phyloP scores from a whole-genome alignment of 2,113 vertebrate species.

The Eubucco bourcierii region DNA sequence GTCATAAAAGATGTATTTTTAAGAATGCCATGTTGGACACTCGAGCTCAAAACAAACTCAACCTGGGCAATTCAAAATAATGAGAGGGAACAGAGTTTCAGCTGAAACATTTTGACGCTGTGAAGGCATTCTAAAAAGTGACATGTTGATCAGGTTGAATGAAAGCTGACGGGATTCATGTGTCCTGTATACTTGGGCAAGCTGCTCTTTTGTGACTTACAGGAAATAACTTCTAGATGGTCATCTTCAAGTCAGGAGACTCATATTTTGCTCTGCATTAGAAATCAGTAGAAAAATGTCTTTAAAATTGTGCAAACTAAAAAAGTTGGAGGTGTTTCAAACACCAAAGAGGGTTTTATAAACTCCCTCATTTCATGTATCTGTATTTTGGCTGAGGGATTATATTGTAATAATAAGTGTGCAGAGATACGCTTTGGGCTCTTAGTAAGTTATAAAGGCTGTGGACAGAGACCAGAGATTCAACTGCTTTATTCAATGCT shows the following conservation, averaged over 20 bases:
- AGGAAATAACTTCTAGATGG: background rate
- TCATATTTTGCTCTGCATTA: background rate
- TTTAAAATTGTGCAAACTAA: background rate
- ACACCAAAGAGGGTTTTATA: background rate
- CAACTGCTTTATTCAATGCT: rapidly evolving
- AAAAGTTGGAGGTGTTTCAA: background rate
- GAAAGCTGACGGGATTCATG: background rate
- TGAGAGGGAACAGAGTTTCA: background rate
- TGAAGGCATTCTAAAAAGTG: background rate
- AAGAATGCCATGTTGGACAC: background rate
- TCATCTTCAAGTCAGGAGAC: background rate
- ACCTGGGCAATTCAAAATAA: background rate
- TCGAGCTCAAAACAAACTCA: background rate
- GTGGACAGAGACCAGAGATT: rapidly evolving
- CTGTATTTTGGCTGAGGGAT: background rate
- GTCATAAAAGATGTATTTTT: background rate
- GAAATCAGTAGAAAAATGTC: background rate
- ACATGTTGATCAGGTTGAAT: background rate
- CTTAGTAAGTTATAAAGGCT: background rate
- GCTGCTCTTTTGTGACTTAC: background rate
- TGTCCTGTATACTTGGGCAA: background rate
- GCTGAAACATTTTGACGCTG: background rate
- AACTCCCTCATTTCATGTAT: background rate
- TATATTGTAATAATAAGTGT: background rate
- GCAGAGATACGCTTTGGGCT: background rate